A percentile compares a stretch with the other conserved stretches of the same genome.
phyloP scores from a whole-genome alignment of 1,140 invertebrate species.

The Drosophila navojoa region DNA sequence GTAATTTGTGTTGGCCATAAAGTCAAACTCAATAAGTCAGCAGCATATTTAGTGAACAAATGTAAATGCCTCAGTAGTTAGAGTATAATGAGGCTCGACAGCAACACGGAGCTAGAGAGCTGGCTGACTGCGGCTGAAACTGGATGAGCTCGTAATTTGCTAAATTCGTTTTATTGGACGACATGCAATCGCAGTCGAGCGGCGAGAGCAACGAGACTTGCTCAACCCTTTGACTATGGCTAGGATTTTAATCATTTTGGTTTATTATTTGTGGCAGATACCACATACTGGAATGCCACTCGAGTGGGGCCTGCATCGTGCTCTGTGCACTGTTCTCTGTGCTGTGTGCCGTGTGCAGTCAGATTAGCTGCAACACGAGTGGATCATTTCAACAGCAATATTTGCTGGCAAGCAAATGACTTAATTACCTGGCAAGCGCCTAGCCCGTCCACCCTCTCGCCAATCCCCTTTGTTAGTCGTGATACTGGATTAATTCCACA shows the following conservation, averaged over 20 bases:
- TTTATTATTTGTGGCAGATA: slow-evolving; percentile 74
- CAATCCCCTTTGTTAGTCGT: slow-evolving; percentile 8
- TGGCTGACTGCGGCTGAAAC: slow-evolving; percentile 3
- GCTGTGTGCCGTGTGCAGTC: slow-evolving; percentile 10
- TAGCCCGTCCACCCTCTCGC: background rate
- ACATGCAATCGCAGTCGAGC: slow-evolving; percentile 64
- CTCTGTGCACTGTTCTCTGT: background rate
- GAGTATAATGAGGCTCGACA: slow-evolving; percentile 20
- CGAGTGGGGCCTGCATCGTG: slow-evolving; percentile 5
- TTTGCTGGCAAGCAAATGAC: slow-evolving; percentile 61
- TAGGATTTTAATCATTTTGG: slow-evolving; percentile 76
- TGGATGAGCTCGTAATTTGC: slow-evolving; percentile 80
- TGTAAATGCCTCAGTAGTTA: background rate
- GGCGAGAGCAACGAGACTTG: slow-evolving; percentile 11
- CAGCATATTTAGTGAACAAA: background rate
- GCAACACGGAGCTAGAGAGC: slow-evolving; percentile 9
- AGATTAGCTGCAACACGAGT: slow-evolving; percentile 46
- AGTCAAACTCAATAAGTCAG: no score
- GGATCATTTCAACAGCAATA: slow-evolving; percentile 35
- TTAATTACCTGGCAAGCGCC: slow-evolving; percentile 57
- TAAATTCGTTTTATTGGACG: slow-evolving; percentile 80
- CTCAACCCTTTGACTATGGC: slow-evolving; percentile 6
- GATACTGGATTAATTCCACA: slow-evolving; percentile 55
- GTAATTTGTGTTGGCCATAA: no score
- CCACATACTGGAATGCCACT: slow-evolving; percentile 13